phyloP scores from a whole-genome alignment of 2,113 vertebrate genomes.

The Patagioenas fasciata region DNA sequence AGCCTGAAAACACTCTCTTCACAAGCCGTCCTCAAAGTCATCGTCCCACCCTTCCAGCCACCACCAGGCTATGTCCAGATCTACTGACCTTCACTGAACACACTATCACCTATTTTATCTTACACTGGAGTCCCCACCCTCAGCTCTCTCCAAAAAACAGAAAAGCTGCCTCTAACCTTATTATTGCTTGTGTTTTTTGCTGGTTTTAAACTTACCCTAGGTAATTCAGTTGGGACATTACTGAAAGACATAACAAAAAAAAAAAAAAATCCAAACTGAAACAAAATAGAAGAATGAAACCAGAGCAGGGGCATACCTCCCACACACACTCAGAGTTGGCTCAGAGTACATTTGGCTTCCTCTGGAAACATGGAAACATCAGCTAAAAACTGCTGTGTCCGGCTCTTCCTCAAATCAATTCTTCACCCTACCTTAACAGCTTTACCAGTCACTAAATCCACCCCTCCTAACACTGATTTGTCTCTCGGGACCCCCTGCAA shows the following conservation, averaged over 20 bases:
- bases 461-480: neutral
- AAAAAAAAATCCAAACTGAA: neutral
- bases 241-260: neutral
- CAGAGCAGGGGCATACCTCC: neutral
- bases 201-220: neutral
- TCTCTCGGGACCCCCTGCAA: neutral
- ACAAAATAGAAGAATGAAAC: neutral
- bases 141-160: neutral
- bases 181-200: neutral
- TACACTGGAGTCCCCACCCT: neutral
- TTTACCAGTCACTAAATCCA: constrained; percentile 3
- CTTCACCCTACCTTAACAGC: neutral
- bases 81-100: neutral
- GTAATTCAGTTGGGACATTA: neutral
- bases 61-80: neutral
- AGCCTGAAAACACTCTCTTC: neutral
- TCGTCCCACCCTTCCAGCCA: neutral
- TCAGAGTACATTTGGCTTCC: neutral
- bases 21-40: neutral
- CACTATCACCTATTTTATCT: neutral
- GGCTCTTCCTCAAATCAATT: neutral
- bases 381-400: neutral
- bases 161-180: neutral
- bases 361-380: neutral
- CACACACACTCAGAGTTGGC: neutral